Base-by-base conservation (phyloP, 2,888 invertebrate genomes). In the Polietes domitor region DNA sequence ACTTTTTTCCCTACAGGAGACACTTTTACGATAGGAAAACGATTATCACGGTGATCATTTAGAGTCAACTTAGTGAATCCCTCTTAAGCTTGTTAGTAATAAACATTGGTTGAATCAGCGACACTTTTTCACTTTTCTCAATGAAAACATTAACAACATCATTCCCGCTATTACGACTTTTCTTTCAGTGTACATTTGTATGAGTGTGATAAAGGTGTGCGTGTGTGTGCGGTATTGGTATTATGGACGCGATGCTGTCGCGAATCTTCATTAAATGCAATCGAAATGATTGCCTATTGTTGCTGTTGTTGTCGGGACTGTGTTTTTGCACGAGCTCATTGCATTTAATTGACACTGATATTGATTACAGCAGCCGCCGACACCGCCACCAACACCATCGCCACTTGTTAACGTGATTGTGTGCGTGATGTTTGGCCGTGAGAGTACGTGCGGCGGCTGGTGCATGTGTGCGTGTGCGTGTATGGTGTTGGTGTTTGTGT, bases 341-440 rank as follows among this genome's bases (percentile, higher is more conserved):
- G 61, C 24, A 9, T 61, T n/a, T 17, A 61, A 61, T 61, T 61
- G 61, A 61, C 61, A 61, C 61, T 61, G 61, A 61, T 61, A 61
- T 61, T 61, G 61, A 28, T 61, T 61, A 61, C n/a, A n/a, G n/a
- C n/a, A n/a, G n/a, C 26, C 7, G 26, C n/a, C 61, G 58, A 12
- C n/a, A n/a, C 15, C 58, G 7, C 61, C n/a, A 24, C 10, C 28
- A 24, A 28, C 28, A 61, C 61, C n/a, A 28, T 61, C 61, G 61
- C 68, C 43, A 68, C 68, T 41, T 43, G 68, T 68, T 24, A 10
- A 68, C 41, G 41, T 68, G 37, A 43, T 24, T 68, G 65, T 37
- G 37, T 12, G 21, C 41, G 21, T 41, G 65, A 41, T 65, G 21
- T 12, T 58, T 37, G 65, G 19, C 10, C 6, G 19, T 15, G 21